These are phyloP conservation scores for Oasisia sp. DNA, from an alignment of 2,888 invertebrate genomes.

Conservation along the genomic window DNA sequence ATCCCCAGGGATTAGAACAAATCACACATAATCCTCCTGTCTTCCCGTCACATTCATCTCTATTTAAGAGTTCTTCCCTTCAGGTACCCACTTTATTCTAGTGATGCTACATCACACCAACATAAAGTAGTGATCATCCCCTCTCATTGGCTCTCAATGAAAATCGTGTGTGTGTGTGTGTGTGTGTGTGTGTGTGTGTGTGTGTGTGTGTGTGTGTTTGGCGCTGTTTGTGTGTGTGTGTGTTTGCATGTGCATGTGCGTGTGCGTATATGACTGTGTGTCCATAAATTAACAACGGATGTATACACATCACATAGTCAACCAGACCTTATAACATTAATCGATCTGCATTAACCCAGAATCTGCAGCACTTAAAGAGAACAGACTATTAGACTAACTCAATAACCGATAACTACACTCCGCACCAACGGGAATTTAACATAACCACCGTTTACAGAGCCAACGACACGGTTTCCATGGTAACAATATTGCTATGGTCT, in stretches of 20 bases:
- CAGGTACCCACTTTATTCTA: background rate
- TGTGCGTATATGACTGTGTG: no score
- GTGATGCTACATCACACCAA: background rate
- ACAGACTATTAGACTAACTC: background rate
- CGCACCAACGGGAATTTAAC: background rate
- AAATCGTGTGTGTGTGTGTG: no score
- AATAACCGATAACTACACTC: background rate
- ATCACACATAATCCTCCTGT: background rate
- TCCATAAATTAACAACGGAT: no score
- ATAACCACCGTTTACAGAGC: background rate
- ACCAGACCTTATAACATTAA: background rate
- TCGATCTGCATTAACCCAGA: background rate
- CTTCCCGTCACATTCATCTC: background rate
- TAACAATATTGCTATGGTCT: background rate
- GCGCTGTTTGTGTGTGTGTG: no score
- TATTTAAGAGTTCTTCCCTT: background rate
- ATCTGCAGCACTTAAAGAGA: background rate
- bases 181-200: no score
- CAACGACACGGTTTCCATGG: background rate
- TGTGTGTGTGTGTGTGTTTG: no score
- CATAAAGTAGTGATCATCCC: background rate
- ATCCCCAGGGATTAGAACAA: background rate
- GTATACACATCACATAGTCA: background rate
- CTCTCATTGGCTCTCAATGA: background rate
- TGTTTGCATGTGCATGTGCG: no score